Conservation (phyloP, 1,140 invertebrate species). For the Drosophila obscura region DNA sequence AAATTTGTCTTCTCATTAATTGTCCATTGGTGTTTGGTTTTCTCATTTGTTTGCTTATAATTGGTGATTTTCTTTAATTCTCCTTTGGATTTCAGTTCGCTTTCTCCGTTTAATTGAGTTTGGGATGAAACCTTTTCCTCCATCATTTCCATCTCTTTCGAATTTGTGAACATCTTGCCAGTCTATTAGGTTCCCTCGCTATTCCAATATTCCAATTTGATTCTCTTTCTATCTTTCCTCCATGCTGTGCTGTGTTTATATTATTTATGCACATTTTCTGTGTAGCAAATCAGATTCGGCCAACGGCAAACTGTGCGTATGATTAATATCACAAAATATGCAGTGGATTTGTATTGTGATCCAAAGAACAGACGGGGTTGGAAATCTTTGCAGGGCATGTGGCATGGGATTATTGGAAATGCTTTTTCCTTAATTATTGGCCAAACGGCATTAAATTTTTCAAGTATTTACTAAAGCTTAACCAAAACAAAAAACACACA, state of each 20-base stretch:
- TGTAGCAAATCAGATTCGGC: conserved; percentile 34
- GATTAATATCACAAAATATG: conserved; percentile 70
- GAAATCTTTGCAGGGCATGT: not conserved
- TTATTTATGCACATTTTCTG: conserved; percentile 46
- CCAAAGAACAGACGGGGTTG: not conserved
- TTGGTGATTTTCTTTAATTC: too few species aligned
- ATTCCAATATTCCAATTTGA: too few species aligned
- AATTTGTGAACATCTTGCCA: too few species aligned
- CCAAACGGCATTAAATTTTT: conserved; percentile 80
- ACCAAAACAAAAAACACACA: conserved; percentile 60
- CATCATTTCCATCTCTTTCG: not conserved
- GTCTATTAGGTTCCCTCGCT: too few species aligned
- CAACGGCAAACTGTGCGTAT: conserved; percentile 61
- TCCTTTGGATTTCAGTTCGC: too few species aligned
- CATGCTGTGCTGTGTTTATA: not conserved
- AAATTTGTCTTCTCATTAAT: conserved; percentile 46
- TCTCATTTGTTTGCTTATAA: conserved; percentile 2
- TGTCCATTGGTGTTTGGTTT: conserved; percentile 45
- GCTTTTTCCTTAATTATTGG: conserved; percentile 75
- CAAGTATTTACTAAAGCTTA: conserved; percentile 81
- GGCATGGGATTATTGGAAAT: conserved; percentile 33
- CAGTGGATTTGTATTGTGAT: conserved; percentile 15
- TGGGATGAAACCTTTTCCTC: too few species aligned
- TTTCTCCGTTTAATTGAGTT: too few species aligned
- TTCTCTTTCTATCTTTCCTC: conserved; percentile 5